These are phyloP conservation scores for Neotoma lepida DNA, from an alignment of 2,113 vertebrate genomes.

Conservation along the genomic window DNA sequence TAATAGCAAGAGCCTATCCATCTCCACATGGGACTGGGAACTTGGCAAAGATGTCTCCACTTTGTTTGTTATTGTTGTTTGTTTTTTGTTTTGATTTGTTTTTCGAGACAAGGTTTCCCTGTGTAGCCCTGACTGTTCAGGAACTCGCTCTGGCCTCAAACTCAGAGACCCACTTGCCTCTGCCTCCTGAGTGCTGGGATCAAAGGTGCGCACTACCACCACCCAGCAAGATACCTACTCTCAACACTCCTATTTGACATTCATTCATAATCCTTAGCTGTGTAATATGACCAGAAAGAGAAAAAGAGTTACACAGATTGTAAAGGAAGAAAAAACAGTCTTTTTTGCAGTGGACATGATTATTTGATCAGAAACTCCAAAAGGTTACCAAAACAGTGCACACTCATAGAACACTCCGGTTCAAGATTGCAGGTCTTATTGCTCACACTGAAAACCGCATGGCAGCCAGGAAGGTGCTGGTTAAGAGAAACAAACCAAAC, in stretches of 20 bases:
- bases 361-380: not conserved
- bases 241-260: not conserved
- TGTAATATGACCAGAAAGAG: not conserved
- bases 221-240: not conserved
- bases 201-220: not conserved
- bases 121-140: not conserved
- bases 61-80: no score
- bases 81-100: not conserved
- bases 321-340: not conserved
- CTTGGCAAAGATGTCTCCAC: not conserved
- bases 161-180: not conserved
- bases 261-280: not conserved
- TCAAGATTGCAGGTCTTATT: slow-evolving; percentile 99
- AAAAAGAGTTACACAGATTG: not conserved
- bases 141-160: not conserved
- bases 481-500: slow-evolving; percentile 76
- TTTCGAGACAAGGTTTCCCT: not conserved
- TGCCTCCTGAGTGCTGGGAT: not conserved
- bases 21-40: not conserved
- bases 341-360: not conserved
- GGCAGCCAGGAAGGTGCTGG: slow-evolving; percentile 93
- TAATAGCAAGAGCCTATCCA: not conserved
- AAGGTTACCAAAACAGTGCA: slow-evolving; percentile 81
- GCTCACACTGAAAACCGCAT: slow-evolving; percentile 97
- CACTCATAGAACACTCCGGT: slow-evolving; percentile 94